phyloP scores from a whole-genome alignment of 2,113 vertebrate species.

The Eptesicus fuscus region DNA sequence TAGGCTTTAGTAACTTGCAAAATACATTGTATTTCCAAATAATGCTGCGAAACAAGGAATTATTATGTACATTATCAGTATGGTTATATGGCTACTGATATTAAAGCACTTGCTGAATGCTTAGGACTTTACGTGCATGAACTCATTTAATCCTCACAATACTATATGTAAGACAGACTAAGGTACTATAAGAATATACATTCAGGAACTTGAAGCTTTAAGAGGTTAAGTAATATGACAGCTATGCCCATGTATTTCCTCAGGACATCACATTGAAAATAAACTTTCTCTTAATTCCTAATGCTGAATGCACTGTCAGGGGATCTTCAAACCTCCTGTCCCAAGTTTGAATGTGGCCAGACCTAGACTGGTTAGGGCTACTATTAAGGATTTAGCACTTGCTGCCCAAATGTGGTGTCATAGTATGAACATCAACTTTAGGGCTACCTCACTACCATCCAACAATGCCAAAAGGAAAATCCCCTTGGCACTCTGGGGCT shows the following conservation, averaged over 20 bases:
- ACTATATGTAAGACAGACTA: not conserved
- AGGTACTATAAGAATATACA: not conserved
- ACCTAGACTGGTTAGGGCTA: not conserved
- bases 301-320: not conserved
- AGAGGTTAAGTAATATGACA: not conserved
- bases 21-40: not conserved
- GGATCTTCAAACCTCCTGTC: not conserved
- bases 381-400: not conserved
- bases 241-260: not conserved
- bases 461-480: not conserved
- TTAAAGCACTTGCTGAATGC: not conserved
- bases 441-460: not conserved
- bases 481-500: not conserved
- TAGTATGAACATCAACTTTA: not conserved
- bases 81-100: not conserved
- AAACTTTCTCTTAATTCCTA: not conserved
- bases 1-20: constrained; percentile 3
- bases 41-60: not conserved
- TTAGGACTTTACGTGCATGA: not conserved
- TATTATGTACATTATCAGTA: not conserved
- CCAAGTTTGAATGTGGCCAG: not conserved
- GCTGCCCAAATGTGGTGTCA: not conserved
- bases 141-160: not conserved
- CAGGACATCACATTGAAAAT: not conserved
- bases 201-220: not conserved